Percentiles rank a stretch among this genome's conserved stretches.
phyloP scores from a whole-genome alignment of 2,888 invertebrate species.

The Dermolepida albohirtum region DNA sequence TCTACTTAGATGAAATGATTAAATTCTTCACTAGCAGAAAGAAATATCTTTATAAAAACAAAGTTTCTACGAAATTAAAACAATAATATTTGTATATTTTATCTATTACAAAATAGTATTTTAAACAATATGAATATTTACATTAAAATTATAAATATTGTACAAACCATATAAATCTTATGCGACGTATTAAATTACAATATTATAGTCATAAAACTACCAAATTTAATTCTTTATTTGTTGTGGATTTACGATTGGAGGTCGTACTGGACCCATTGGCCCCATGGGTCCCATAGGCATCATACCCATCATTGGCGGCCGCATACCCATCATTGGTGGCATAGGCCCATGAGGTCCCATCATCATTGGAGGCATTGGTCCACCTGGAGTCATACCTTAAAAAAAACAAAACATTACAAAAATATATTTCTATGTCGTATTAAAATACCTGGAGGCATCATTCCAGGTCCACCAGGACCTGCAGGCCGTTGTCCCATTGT shows the following conservation, averaged over 20 bases:
- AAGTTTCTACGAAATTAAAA: too few species aligned
- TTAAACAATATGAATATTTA: too few species aligned
- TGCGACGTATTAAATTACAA: too few species aligned
- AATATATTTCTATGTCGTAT: background rate
- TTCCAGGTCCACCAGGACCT: slow-evolving; percentile 71
- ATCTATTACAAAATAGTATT: too few species aligned
- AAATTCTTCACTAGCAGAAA: too few species aligned
- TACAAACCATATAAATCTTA: too few species aligned
- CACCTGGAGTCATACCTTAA: slow-evolving; percentile 64
- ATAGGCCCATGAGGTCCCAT: slow-evolving; percentile 80
- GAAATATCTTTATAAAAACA: too few species aligned
- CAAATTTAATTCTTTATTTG: slow-evolving; percentile 68
- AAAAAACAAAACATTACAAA: slow-evolving; percentile 38
- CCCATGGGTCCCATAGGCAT: slow-evolving; percentile 80
- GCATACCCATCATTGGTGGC: slow-evolving; percentile 85
- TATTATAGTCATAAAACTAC: too few species aligned
- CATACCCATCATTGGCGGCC: slow-evolving; percentile 84
- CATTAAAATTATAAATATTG: too few species aligned
- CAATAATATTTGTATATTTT: too few species aligned
- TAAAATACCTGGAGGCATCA: slow-evolving; percentile 74
- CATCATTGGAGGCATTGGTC: slow-evolving; percentile 70
- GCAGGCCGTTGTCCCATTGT: slow-evolving; percentile 75
- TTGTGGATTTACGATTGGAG: slow-evolving; percentile 79
- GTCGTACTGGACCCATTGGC: slow-evolving; percentile 79
- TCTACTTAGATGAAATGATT: too few species aligned